Base-by-base conservation (phyloP, 1,140 invertebrate species). In the Ctenoplectra terminalis region DNA sequence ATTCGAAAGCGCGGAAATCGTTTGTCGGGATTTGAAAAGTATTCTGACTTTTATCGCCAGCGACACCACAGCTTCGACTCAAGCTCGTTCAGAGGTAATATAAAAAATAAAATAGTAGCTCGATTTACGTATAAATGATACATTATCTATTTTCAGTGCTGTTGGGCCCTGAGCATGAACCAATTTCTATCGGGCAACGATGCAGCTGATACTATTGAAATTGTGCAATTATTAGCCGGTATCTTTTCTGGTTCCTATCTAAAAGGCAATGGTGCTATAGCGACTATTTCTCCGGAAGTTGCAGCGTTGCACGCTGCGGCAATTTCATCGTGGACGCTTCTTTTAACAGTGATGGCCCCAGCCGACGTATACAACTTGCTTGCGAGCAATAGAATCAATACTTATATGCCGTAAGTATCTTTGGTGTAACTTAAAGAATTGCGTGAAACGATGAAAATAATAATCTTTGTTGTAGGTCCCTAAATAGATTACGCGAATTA, bases 221-320 rank as follows among this genome's bases (percentile, higher is more conserved):
- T 98, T 17, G 96, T 98, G 94, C 95, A 96, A 75, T 94, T 96
- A 84, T 94, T 98, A 48, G 97, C 98, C 88, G 94, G 94, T n/a
- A 96, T 99, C 50, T 99, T 99, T 93, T 95, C 96, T 71, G 96
- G 95, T 40, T 98, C 97, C 73, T 98, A 97, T 92, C 93, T 97
- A 15, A 98, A 98, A 92, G 95, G 96, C 5, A 96, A 96, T 90
- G 96, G 97, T 79, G 95, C 95, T 56, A 93, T 96, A 15, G 96
- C 97, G 8, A 95, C 95, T 2, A 94, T 97, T 20, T 94, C 95
- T 29, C 93, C 96, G 0, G 97, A 98, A 81, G 90, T 95, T 9
- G 96, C 96, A 63, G 90, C 93, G 23, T 92, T 98, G 29, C 97
- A 98, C 92, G 95, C 96, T 34, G 95, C 96, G 29, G 98, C 98